Evolutionary conservation across 2,113 vertebrate genomes (phyloP).

Genomic region (Gymnocephalus cernua): DNA sequence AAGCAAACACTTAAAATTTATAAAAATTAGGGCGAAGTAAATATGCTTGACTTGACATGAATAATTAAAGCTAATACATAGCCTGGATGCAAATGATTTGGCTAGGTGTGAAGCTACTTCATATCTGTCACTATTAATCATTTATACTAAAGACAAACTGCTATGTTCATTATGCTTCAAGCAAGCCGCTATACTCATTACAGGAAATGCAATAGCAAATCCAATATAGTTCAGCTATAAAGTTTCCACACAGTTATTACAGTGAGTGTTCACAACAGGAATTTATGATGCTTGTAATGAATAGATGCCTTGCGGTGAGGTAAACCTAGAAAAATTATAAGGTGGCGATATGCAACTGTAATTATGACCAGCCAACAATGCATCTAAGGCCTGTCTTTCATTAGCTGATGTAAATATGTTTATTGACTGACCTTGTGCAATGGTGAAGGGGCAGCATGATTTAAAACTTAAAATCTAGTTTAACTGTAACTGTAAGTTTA

Average conservation of each 20-base stretch:
- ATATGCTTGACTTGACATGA: constrained; percentile 63
- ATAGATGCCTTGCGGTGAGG: constrained; percentile 24
- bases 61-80: constrained; percentile 66
- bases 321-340: constrained; percentile 24
- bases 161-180: constrained; percentile 54
- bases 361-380: constrained; percentile 6
- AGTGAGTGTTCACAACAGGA: constrained; percentile 26
- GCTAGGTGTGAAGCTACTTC: constrained; percentile 63
- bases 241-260: constrained; percentile 43
- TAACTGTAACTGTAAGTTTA: too few species aligned
- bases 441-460: neutral
- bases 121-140: constrained; percentile 74
- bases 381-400: constrained; percentile 8
- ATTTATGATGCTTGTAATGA: constrained; percentile 49
- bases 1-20: constrained; percentile 1
- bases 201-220: constrained; percentile 63
- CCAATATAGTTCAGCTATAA: constrained; percentile 51
- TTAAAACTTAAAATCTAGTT: constrained; percentile 20
- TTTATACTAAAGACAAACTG: constrained; percentile 60
- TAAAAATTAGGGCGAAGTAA: constrained; percentile 35
- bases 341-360: constrained; percentile 1
- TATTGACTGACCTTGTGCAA: constrained; percentile 9
- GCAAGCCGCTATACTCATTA: constrained; percentile 49
- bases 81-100: constrained; percentile 63
- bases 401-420: constrained; percentile 38